Conservation (phyloP, 2,888 invertebrate genomes). For the Phalera bucephala region DNA sequence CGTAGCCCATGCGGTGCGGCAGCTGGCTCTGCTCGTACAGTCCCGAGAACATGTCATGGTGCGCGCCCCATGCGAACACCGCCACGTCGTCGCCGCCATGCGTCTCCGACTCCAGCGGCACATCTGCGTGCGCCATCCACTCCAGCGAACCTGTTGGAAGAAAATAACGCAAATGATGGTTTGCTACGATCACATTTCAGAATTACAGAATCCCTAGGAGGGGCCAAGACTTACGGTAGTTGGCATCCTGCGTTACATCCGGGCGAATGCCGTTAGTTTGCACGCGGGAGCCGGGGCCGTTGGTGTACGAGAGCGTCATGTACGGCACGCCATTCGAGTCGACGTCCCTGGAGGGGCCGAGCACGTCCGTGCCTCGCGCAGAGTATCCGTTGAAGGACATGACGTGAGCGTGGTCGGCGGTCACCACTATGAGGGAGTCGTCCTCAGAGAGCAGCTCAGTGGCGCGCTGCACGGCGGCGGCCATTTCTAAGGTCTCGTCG, state of each 20-base stretch:
- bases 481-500: constrained; percentile 86
- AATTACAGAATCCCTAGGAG: background rate
- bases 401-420: constrained; percentile 82
- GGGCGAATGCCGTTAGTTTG: constrained; percentile 80
- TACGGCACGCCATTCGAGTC: constrained; percentile 76
- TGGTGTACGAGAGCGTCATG: constrained; percentile 80
- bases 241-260: constrained; percentile 56
- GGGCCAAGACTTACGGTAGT: constrained; percentile 40
- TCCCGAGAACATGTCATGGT: constrained; percentile 88
- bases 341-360: constrained; percentile 56
- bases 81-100: constrained; percentile 91
- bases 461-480: constrained; percentile 78
- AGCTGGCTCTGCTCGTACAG: constrained; percentile 89
- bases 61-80: constrained; percentile 87
- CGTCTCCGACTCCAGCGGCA: constrained; percentile 84
- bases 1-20: constrained; percentile 88
- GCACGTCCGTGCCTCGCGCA: constrained; percentile 53
- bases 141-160: constrained; percentile 23
- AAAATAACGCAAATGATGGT: background rate
- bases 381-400: constrained; percentile 87
- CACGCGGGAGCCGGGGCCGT: constrained; percentile 84
- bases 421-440: constrained; percentile 81
- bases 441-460: constrained; percentile 54
- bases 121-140: constrained; percentile 66
- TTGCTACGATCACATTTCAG: background rate